Evolutionary conservation across 2,113 vertebrate species (phyloP).

Genomic region (Megaptera novaeangliae): DNA sequence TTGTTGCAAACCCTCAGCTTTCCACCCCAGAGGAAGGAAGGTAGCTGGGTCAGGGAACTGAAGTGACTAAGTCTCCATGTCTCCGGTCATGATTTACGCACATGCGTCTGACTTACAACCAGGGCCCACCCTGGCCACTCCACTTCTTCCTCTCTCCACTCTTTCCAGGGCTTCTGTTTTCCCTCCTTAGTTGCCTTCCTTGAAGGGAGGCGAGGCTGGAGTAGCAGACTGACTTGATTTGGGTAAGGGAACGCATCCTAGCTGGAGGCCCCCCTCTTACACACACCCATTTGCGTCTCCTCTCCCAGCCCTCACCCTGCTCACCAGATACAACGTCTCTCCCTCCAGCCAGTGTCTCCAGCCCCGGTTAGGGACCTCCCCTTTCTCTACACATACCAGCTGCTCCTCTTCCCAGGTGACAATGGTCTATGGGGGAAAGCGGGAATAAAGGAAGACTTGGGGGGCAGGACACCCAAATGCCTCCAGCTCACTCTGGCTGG

Average conservation of each 20-base stretch:
- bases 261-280: background rate
- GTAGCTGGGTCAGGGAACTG: background rate
- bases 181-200: background rate
- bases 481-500: background rate
- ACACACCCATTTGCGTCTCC: background rate
- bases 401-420: conserved; percentile 92
- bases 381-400: conserved; percentile 89
- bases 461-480: background rate
- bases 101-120: background rate
- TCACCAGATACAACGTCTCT: conserved; percentile 92
- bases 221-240: background rate
- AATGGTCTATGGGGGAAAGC: conserved; percentile 81
- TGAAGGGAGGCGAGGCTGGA: background rate
- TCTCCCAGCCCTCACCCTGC: conserved; percentile 25
- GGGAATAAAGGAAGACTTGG: background rate
- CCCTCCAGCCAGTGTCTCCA: conserved; percentile 84
- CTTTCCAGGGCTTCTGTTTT: background rate
- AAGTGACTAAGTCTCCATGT: background rate
- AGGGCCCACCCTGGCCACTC: background rate
- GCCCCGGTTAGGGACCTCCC: conserved; percentile 92
- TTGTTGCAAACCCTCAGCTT: background rate
- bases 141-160: background rate
- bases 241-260: background rate
- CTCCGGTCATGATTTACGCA: background rate
- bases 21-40: conserved; percentile 30